Base-by-base conservation (phyloP, 2,888 invertebrate species). In the Tinea pellionella region DNA sequence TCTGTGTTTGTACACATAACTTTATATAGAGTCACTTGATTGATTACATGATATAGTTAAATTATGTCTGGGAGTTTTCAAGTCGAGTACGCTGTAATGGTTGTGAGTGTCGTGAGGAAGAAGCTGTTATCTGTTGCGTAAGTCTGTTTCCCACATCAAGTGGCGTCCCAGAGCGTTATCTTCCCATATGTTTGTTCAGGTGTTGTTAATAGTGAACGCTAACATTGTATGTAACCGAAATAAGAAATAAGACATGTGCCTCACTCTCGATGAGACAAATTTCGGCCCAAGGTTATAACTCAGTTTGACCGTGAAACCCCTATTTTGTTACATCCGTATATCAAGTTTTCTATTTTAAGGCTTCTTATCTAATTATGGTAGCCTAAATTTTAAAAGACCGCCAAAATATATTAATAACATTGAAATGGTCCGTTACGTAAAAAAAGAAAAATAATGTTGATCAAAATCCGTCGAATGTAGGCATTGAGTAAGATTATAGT, bases 151-250 rank as follows among this genome's bases (percentile, higher is more conserved):
- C 51, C 75, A 78, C 79, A 83, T 84, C 84, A 85, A 85, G 87
- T 86, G 61, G 59, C 60, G 85, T 75, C 70, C 74, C 66, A 71
- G 77, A 19, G 51, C 51, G 59, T 83, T 86, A 85, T 86, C 86
- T 74, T 68, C 73, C 76, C 78, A 75, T 73, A 75, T 87, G 80
- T 87, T 87, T 87, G 80, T 83, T 84, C 86, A 86, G 87, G 86
- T 87, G 87, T 74, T 71, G 67, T 68, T 32, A 19, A 57, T 53
- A 24, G 53, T 18, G 19, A 53, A 57, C 57, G 57, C 57, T 32
- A 16, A 57, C 30, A 16, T 57, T 57, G 55, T 68, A 65, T 65
- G 72, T 70, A 75, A 72, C 71, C 74, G 11, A 57, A 15, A n/a
- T 71, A 73, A 77, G n/a, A n/a, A 69, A 70, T 72, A 69, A 73